phyloP scores from a whole-genome alignment of 1,140 invertebrate genomes.

The Helicorthomorpha holstii region DNA sequence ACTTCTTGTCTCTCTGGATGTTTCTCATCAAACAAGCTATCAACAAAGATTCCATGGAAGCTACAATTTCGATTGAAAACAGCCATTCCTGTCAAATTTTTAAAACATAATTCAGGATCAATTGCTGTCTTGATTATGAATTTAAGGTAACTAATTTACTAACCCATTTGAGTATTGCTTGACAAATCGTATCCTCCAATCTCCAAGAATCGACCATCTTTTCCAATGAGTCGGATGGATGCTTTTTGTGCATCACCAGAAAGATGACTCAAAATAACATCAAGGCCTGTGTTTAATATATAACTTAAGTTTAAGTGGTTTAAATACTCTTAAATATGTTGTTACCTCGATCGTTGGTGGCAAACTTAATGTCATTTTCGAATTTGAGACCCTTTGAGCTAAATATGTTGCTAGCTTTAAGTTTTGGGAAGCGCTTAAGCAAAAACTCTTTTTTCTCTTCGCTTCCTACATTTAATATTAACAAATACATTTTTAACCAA shows the following conservation, averaged over 20 bases:
- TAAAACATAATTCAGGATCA: constrained; percentile 5
- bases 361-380: constrained; percentile 61
- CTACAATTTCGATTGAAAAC: constrained; percentile 38
- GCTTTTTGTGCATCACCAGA: constrained; percentile 85
- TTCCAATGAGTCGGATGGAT: constrained; percentile 69
- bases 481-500: no score
- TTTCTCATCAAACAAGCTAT: constrained; percentile 32
- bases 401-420: constrained; percentile 64
- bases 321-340: no score
- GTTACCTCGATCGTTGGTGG: constrained; percentile 43
- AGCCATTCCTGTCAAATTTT: constrained; percentile 28
- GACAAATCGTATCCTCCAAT: constrained; percentile 94
- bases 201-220: constrained; percentile 83
- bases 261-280: constrained; percentile 82
- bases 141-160: constrained; percentile 2
- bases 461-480: constrained; percentile 46
- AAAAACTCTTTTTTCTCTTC: constrained; percentile 75
- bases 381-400: constrained; percentile 84
- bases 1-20: constrained; percentile 24
- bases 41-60: constrained; percentile 39
- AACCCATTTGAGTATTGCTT: constrained; percentile 58
- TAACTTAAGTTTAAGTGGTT: no score
- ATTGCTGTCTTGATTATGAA: not conserved
- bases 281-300: no score
- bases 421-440: constrained; percentile 62